A percentile compares a stretch with the other conserved stretches of the same genome.
Evolutionary conservation across 2,888 invertebrate species (phyloP).

Genomic region (Didymodactylos carnosus): DNA sequence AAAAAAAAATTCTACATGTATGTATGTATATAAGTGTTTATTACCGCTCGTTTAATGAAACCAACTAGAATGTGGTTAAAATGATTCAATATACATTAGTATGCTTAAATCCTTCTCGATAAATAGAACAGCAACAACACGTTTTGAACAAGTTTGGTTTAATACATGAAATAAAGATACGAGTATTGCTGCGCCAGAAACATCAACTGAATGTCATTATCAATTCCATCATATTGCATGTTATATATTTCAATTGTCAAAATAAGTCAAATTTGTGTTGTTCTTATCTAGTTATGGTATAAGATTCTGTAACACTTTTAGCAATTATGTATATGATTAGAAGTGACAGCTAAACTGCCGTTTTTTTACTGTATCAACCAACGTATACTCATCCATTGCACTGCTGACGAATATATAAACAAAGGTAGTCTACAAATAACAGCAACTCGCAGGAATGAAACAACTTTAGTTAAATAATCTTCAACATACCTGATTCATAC

Average conservation of each 20-base stretch:
- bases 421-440: too few species aligned
- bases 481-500: conserved; percentile 59
- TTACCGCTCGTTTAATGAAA: too few species aligned
- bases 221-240: conserved; percentile 42
- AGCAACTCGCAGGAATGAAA: too few species aligned
- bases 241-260: conserved; percentile 49
- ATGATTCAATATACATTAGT: conserved; percentile 51
- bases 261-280: conserved; percentile 50
- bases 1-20: too few species aligned
- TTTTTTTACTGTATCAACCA: conserved; percentile 59
- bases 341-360: too few species aligned
- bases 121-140: conserved; percentile 57
- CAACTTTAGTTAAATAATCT: too few species aligned
- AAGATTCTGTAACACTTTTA: conserved; percentile 53
- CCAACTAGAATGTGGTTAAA: too few species aligned
- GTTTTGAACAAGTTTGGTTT: conserved; percentile 43
- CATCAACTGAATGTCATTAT: conserved; percentile 38
- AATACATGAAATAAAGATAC: conserved; percentile 54
- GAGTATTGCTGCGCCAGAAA: conserved; percentile 42
- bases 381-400: conserved; percentile 53
- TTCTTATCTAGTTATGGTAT: conserved; percentile 44
- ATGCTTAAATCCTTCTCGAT: conserved; percentile 74
- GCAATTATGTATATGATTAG: too few species aligned
- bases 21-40: too few species aligned
- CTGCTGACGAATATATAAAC: too few species aligned